These are phyloP conservation scores for Lysiphlebus fabarum DNA, from an alignment of 1,140 invertebrate genomes.

Conservation along the genomic window DNA sequence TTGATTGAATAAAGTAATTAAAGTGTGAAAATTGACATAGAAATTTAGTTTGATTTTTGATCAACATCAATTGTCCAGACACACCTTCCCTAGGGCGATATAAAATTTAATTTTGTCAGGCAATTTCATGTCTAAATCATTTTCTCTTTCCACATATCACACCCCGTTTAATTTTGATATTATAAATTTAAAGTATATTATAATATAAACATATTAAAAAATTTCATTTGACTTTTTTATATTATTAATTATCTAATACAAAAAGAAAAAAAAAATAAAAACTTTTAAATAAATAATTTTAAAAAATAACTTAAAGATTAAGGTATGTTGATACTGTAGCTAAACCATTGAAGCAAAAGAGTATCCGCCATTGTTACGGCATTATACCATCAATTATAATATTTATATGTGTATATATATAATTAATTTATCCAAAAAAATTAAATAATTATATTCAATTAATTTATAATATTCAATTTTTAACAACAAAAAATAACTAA, in stretches of 20 bases:
- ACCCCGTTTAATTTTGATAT: slow-evolving; percentile 8
- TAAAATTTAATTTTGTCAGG: slow-evolving; percentile 57
- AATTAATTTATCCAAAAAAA: too few species aligned
- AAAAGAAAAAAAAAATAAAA: slow-evolving; percentile 21
- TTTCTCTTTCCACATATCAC: slow-evolving; percentile 24
- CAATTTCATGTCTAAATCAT: slow-evolving; percentile 54
- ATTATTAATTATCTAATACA: too few species aligned
- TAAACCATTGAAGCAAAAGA: slow-evolving; percentile 31
- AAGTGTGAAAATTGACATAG: slow-evolving; percentile 48
- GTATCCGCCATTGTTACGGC: slow-evolving; percentile 54
- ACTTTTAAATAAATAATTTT: slow-evolving; percentile 17
- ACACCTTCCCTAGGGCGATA: slow-evolving; percentile 49
- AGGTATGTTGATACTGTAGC: slow-evolving; percentile 28
- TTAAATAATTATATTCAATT: too few species aligned
- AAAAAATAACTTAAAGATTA: slow-evolving; percentile 9
- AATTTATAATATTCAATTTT: background rate
- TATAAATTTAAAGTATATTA: background rate
- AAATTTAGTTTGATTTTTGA: slow-evolving; percentile 49
- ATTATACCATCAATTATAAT: background rate
- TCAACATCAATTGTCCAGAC: slow-evolving; percentile 55
- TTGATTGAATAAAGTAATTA: slow-evolving; percentile 46
- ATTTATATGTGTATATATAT: too few species aligned
- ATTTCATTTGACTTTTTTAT: too few species aligned
- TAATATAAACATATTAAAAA: too few species aligned
- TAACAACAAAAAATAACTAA: background rate